These are phyloP conservation scores for Mustela lutreola DNA, from an alignment of 2,113 vertebrate genomes.

Conservation along the genomic window DNA sequence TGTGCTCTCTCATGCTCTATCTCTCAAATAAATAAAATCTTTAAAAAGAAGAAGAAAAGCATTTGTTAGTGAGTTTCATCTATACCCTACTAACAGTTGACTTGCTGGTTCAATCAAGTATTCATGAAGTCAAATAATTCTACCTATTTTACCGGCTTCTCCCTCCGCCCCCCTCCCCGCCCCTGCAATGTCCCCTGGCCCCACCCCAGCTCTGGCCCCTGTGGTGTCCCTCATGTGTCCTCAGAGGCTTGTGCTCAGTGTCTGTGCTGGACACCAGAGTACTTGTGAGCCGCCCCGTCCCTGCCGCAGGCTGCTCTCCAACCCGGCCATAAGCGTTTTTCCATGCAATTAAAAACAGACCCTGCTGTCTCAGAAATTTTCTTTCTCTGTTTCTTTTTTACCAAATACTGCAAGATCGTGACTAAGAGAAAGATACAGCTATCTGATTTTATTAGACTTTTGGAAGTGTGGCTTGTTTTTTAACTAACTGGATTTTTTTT, in stretches of 20 bases:
- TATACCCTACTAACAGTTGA: neutral
- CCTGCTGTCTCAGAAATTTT: neutral
- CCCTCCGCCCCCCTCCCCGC: neutral
- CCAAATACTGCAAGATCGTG: neutral
- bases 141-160: neutral
- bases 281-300: neutral
- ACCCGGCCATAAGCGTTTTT: too few species aligned
- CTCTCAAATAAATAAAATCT: neutral
- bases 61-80: neutral
- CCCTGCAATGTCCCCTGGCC: accelerated
- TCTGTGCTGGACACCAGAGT: neutral
- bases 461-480: neutral
- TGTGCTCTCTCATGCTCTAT: neutral
- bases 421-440: neutral
- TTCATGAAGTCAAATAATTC: neutral
- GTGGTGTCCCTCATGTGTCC: neutral
- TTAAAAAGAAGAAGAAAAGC: neutral
- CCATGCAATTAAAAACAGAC: neutral
- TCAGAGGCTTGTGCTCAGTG: neutral
- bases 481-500: neutral
- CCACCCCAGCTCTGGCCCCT: accelerated
- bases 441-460: neutral
- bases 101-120: neutral
- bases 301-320: neutral
- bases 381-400: slow-evolving; percentile 4